A percentile compares a stretch with the other conserved stretches of the same genome.
Evolutionary conservation across 2,113 vertebrate species (phyloP).

Genomic region (Pao palembangensis): DNA sequence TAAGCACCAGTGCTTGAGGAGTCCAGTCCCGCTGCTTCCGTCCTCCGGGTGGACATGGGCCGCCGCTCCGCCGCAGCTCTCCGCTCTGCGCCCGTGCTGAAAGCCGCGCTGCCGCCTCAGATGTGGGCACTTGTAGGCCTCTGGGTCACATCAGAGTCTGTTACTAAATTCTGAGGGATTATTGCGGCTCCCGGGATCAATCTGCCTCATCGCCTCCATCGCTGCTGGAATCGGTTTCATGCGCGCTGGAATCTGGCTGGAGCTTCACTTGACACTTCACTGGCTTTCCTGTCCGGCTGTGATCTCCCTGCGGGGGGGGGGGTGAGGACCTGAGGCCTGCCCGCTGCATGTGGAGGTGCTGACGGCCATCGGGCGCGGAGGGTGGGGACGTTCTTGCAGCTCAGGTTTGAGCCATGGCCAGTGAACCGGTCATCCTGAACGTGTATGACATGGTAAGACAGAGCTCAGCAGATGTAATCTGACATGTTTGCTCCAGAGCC

Average conservation of each 20-base stretch:
- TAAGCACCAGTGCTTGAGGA: conserved; percentile 27
- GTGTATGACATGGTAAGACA: conserved; percentile 92
- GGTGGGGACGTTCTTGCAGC: conserved; percentile 55
- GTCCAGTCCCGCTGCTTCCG: conserved; percentile 23
- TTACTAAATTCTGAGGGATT: conserved; percentile 19
- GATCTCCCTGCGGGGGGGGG: neutral
- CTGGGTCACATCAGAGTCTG: neutral
- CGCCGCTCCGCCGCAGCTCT: neutral
- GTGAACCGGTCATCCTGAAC: conserved; percentile 92
- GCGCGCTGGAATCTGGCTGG: too few species aligned
- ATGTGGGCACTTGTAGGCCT: conserved; percentile 25
- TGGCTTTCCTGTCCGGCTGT: neutral
- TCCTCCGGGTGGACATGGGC: neutral
- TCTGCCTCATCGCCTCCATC: too few species aligned
- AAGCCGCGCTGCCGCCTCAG: conserved; percentile 19
- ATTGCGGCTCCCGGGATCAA: too few species aligned
- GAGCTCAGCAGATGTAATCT: neutral
- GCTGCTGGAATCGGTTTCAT: too few species aligned
- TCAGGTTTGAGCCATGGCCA: conserved; percentile 85
- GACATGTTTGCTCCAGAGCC: neutral
- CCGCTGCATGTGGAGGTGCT: conserved; percentile 52
- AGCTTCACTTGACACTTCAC: neutral
- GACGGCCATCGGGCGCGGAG: conserved; percentile 53
- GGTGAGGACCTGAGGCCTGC: conserved; percentile 1
- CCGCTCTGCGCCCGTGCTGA: conserved; percentile 18